These are phyloP conservation scores for Cynodonichthys magdalenae DNA, from an alignment of 2,797 vertebrate species.

Conservation along the genomic window DNA sequence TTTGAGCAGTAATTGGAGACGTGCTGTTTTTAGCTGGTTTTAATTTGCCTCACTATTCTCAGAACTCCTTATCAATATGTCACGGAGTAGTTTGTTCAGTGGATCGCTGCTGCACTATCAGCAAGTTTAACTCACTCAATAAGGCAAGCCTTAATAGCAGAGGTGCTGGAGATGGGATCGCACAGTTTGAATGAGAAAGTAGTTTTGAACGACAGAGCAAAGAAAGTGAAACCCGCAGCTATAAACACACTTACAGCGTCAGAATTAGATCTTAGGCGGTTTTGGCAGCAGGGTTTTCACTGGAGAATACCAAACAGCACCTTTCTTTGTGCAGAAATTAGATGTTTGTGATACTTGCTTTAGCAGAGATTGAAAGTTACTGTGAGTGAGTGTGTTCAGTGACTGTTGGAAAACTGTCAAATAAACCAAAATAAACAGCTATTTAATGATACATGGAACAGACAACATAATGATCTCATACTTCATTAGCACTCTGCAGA, in stretches of 20 bases:
- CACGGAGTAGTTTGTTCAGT: conserved; percentile 27
- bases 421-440: conserved; percentile 56
- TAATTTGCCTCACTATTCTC: conserved; percentile 25
- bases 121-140: conserved; percentile 31
- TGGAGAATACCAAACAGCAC: conserved; percentile 43
- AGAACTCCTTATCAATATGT: conserved; percentile 26
- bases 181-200: conserved; percentile 22
- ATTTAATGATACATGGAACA: conserved; percentile 51
- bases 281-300: conserved; percentile 15
- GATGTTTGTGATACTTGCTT: conserved; percentile 53
- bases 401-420: conserved; percentile 44
- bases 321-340: conserved; percentile 46
- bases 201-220: conserved; percentile 9
- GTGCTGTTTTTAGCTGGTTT: conserved; percentile 30
- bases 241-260: conserved; percentile 11
- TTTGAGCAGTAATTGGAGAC: conserved; percentile 33
- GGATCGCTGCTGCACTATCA: conserved; percentile 41
- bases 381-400: conserved; percentile 30
- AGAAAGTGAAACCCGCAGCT: conserved; percentile 8
- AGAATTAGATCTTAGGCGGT: conserved; percentile 17
- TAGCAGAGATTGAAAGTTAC: conserved; percentile 39
- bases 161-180: conserved; percentile 18
- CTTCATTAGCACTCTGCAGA: conserved; percentile 49
- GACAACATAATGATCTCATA: conserved; percentile 55
- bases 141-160: conserved; percentile 17